Percentiles rank a stretch among this genome's conserved stretches.
These are phyloP conservation scores for Scaptomyza cyrtandrae DNA, from an alignment of 2,888 invertebrate genomes.

Conservation along the genomic window DNA sequence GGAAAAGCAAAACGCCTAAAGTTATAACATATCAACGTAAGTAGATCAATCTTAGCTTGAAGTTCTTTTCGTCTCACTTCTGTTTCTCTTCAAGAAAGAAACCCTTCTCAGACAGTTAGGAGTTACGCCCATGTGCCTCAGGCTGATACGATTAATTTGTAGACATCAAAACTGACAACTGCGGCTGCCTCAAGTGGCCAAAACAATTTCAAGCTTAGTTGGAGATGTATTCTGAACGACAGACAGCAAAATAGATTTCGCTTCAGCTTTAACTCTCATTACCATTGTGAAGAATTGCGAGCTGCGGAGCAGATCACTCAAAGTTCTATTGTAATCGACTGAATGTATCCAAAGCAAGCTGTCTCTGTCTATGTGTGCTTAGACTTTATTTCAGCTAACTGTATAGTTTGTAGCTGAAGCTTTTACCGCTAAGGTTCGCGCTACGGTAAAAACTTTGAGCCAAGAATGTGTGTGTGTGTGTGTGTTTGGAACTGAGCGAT, in stretches of 20 bases:
- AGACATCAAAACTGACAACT: constrained; percentile 55
- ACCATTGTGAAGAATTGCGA: constrained; percentile 49
- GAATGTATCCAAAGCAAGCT: constrained; percentile 30
- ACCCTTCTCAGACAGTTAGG: constrained; percentile 13
- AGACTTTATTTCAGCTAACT: constrained; percentile 79
- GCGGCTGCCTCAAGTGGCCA: constrained; percentile 37
- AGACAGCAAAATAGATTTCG: not conserved
- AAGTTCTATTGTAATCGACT: constrained; percentile 56
- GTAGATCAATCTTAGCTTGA: constrained; percentile 68
- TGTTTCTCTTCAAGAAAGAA: constrained; percentile 12
- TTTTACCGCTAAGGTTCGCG: constrained; percentile 85
- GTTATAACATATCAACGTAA: constrained; percentile 52
- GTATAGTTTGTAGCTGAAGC: constrained; percentile 85
- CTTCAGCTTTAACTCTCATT: constrained; percentile 59
- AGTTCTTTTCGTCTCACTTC: no score
- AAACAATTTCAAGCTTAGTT: constrained; percentile 54
- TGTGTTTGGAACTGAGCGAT: constrained; percentile 15
- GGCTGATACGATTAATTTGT: constrained; percentile 42
- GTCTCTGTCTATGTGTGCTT: constrained; percentile 15
- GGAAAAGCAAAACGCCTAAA: not conserved
- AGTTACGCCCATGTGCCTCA: constrained; percentile 35
- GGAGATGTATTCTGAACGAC: not conserved
- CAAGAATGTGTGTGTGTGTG: constrained; percentile 43
- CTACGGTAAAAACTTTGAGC: constrained; percentile 83
- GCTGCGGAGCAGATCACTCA: constrained; percentile 32